phyloP scores from a whole-genome alignment of 1,140 invertebrate genomes.

The Ips nitidus region DNA sequence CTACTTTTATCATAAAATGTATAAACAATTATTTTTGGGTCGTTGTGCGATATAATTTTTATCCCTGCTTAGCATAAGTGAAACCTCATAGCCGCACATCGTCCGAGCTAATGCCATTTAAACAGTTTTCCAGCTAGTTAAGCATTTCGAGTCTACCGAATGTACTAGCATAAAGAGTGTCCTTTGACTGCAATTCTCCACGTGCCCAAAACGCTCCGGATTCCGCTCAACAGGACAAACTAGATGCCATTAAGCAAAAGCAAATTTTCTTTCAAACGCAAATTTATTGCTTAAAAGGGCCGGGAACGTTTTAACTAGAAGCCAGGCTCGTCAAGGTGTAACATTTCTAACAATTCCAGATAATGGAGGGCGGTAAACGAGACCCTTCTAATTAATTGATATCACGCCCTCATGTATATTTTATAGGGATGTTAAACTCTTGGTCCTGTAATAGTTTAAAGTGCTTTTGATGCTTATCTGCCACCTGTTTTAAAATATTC shows the following conservation, averaged over 20 bases:
- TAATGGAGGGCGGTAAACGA: slow-evolving; percentile 22
- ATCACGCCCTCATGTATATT: slow-evolving; percentile 14
- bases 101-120: too few relatives aligned
- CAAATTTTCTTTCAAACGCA: slow-evolving; percentile 11
- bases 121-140: too few relatives aligned
- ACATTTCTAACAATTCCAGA: slow-evolving; percentile 22
- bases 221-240: background rate
- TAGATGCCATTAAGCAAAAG: slow-evolving; percentile 5
- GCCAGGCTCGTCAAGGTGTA: slow-evolving; percentile 17
- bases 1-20: too few relatives aligned
- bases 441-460: slow-evolving; percentile 8
- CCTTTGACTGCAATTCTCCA: too few relatives aligned
- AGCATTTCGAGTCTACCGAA: too few relatives aligned
- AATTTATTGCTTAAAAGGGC: slow-evolving; percentile 13
- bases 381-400: slow-evolving; percentile 24
- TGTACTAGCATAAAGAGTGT: too few relatives aligned
- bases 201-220: too few relatives aligned
- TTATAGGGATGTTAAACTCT: slow-evolving; percentile 10
- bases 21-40: too few relatives aligned
- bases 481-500: background rate
- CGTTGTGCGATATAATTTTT: too few relatives aligned
- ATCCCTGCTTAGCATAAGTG: too few relatives aligned
- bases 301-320: slow-evolving; percentile 6
- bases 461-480: background rate
- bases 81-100: too few relatives aligned